Percentiles rank a stretch among this genome's conserved stretches.
Evolutionary conservation across 1,140 invertebrate species (phyloP).

Genomic region (Heliconius hermathena): DNA sequence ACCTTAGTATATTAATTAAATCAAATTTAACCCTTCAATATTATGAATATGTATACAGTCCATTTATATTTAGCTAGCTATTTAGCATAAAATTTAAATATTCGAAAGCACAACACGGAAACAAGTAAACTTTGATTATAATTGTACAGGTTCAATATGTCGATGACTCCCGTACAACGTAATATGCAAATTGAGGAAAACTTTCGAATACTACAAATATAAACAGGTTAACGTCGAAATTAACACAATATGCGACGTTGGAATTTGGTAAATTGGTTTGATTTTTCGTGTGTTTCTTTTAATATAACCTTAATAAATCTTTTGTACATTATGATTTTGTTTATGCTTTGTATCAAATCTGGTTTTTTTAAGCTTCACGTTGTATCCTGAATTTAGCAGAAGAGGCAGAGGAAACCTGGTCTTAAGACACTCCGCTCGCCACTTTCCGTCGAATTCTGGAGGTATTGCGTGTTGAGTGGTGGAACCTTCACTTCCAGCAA

Average conservation of each 20-base stretch:
- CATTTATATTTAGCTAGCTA: neutral
- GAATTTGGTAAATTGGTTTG: neutral
- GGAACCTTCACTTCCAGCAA: too few relatives aligned
- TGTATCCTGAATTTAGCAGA: too few relatives aligned
- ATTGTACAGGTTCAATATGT: slow-evolving; percentile 10
- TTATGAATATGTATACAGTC: slow-evolving; percentile 5
- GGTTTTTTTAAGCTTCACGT: too few relatives aligned
- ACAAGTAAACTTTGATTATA: slow-evolving; percentile 13
- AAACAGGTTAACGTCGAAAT: slow-evolving; percentile 3
- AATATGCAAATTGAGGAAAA: neutral
- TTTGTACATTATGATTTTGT: neutral
- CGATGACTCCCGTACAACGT: neutral
- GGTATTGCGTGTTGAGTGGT: too few relatives aligned
- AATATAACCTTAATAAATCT: neutral
- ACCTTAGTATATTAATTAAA: neutral
- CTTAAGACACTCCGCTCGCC: too few relatives aligned
- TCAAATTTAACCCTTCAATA: neutral
- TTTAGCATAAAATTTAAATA: slow-evolving; percentile 13
- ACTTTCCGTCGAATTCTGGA: too few relatives aligned
- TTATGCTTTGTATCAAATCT: neutral
- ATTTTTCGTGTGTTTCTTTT: neutral
- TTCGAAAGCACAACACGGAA: neutral
- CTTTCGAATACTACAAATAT: neutral
- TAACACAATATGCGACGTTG: neutral
- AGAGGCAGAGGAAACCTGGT: too few relatives aligned